Percentiles rank a stretch among this genome's conserved stretches.
Evolutionary conservation across 1,140 invertebrate genomes (phyloP).

Genomic region (Zaprionus camerounensis): DNA sequence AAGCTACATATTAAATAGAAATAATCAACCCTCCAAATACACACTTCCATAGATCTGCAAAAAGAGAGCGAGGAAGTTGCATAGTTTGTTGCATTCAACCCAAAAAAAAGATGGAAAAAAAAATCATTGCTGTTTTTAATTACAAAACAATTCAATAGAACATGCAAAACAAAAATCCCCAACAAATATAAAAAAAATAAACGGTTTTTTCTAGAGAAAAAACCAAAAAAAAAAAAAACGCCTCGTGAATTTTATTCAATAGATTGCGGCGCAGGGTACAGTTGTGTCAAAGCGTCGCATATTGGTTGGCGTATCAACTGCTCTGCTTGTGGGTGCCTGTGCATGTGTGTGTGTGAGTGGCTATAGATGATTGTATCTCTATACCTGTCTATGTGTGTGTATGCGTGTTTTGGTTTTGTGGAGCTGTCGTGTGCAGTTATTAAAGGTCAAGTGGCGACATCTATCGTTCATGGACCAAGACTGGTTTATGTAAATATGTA

Average conservation of each 20-base stretch:
- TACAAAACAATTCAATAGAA: conserved; percentile 51
- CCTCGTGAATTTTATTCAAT: conserved; percentile 16
- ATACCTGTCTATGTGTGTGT: neutral
- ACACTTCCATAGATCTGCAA: conserved; percentile 4
- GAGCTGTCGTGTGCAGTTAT: conserved; percentile 10
- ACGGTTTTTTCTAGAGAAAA: conserved; percentile 79
- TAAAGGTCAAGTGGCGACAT: conserved; percentile 32
- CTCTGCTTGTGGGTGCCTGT: neutral
- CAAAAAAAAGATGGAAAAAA: conserved; percentile 9
- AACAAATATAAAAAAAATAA: conserved; percentile 52
- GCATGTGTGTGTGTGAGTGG: conserved; percentile 7
- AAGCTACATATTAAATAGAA: conserved; percentile 14
- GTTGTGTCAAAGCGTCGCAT: conserved; percentile 30
- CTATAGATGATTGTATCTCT: neutral
- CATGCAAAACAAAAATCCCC: conserved; percentile 34
- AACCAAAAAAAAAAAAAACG: conserved; percentile 68
- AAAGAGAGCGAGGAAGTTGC: conserved; percentile 12
- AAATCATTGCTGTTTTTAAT: conserved; percentile 30
- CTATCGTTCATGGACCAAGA: neutral
- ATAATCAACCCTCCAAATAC: conserved; percentile 22
- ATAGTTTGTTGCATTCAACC: conserved; percentile 43
- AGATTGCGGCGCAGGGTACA: conserved; percentile 23
- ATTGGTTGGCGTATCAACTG: conserved; percentile 8
- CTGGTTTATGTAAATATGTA: neutral
- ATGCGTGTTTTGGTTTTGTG: neutral